Conservation (phyloP, 2,113 vertebrate genomes). For the Tiliqua scincoides region DNA sequence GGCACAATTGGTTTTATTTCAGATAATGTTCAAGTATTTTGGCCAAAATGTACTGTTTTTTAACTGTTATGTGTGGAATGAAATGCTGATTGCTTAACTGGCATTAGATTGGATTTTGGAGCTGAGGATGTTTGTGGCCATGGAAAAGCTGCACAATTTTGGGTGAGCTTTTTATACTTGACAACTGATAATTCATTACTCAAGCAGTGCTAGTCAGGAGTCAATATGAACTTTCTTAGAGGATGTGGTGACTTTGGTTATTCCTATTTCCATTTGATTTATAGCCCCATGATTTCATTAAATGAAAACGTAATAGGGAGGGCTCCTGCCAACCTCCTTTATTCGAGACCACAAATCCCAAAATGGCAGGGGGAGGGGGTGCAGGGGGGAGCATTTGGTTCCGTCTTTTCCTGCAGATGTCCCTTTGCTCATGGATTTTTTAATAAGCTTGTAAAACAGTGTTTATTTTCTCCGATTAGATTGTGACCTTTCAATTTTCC, state of each 20-base stretch:
- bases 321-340: conserved; percentile 69
- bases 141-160: conserved; percentile 33
- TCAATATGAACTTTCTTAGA: conserved; percentile 59
- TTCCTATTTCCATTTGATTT: conserved; percentile 76
- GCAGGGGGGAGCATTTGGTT: conserved; percentile 51
- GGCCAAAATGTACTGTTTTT: conserved; percentile 8
- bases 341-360: conserved; percentile 64
- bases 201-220: conserved; percentile 53
- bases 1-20: background rate
- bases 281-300: conserved; percentile 77
- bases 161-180: conserved; percentile 36
- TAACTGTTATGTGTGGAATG: conserved; percentile 18
- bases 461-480: conserved; percentile 58
- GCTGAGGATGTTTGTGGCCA: conserved; percentile 26
- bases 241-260: conserved; percentile 72
- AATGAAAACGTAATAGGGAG: conserved; percentile 56
- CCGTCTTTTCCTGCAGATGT: conserved; percentile 70
- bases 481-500: conserved; percentile 55
- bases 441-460: conserved; percentile 41
- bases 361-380: conserved; percentile 69
- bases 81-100: conserved; percentile 7
- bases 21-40: conserved; percentile 16
- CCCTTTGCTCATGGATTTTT: conserved; percentile 46
- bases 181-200: conserved; percentile 62
- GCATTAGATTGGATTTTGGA: conserved; percentile 35